Percentiles rank a stretch among this genome's conserved stretches.
phyloP scores from a whole-genome alignment of 2,888 invertebrate genomes.

The Oscheius sp. region DNA sequence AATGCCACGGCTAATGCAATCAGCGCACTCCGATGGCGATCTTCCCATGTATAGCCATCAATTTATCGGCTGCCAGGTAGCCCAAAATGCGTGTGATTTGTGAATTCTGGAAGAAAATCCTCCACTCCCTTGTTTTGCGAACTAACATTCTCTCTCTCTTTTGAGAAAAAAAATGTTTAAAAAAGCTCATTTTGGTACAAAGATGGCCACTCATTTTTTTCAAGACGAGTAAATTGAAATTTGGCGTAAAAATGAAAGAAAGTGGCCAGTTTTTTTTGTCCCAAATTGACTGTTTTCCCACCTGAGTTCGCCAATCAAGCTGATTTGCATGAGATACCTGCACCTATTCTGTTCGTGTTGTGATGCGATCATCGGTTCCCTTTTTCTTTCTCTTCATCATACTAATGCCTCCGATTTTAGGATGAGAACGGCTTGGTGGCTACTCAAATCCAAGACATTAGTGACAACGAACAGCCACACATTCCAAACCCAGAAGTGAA shows the following conservation, averaged over 20 bases:
- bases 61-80: no score
- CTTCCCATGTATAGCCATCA: constrained; percentile 34
- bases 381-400: neutral
- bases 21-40: constrained; percentile 33
- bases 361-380: neutral
- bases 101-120: no score
- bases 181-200: no score
- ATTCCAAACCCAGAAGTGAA: constrained; percentile 24
- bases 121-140: neutral
- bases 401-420: neutral
- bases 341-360: constrained; percentile 7
- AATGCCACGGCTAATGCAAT: constrained; percentile 39
- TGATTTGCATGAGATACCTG: neutral
- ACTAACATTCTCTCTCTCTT: neutral
- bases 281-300: no score
- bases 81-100: constrained; percentile 14
- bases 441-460: constrained; percentile 40
- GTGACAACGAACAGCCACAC: constrained; percentile 28
- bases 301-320: neutral
- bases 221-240: no score
- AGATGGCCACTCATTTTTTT: no score
- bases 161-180: no score
- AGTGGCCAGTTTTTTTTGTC: no score
- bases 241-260: no score
- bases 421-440: neutral